A percentile compares a stretch with the other conserved stretches of the same genome.
These are phyloP conservation scores for Urocitellus parryii DNA, from an alignment of 2,113 vertebrate genomes.

Conservation along the genomic window DNA sequence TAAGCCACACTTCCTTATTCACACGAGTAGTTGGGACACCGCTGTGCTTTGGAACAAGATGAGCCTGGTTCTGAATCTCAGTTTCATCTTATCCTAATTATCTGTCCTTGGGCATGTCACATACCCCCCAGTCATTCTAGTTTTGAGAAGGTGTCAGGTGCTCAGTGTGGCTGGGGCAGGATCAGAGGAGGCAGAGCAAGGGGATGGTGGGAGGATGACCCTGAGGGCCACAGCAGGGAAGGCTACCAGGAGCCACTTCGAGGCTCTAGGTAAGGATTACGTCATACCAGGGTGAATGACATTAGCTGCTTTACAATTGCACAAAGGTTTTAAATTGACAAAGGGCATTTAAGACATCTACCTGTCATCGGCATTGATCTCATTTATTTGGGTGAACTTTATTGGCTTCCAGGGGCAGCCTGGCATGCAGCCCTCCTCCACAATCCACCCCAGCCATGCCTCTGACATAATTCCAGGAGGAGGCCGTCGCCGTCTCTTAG, in stretches of 20 bases:
- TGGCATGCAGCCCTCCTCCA: background rate
- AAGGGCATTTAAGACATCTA: background rate
- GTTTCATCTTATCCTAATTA: background rate
- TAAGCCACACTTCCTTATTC: background rate
- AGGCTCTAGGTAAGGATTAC: background rate
- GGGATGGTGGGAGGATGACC: fast-evolving
- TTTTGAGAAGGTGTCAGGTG: background rate
- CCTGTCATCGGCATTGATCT: background rate
- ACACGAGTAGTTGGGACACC: background rate
- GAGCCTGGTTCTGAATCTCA: constrained; percentile 4
- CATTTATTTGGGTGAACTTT: background rate
- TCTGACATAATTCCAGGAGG: background rate
- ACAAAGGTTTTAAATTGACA: background rate
- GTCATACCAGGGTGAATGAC: too few relatives aligned
- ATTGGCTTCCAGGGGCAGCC: background rate
- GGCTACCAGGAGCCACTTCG: background rate
- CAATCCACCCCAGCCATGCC: background rate
- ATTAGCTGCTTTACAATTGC: background rate
- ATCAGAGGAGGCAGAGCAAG: background rate
- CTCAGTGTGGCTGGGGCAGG: background rate
- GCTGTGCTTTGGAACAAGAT: background rate
- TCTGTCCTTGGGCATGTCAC: background rate
- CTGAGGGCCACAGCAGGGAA: background rate
- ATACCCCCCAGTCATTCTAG: background rate
- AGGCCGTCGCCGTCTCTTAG: background rate